Base-by-base conservation (phyloP, 2,797 vertebrate species). In the Gadopsis marmoratus region DNA sequence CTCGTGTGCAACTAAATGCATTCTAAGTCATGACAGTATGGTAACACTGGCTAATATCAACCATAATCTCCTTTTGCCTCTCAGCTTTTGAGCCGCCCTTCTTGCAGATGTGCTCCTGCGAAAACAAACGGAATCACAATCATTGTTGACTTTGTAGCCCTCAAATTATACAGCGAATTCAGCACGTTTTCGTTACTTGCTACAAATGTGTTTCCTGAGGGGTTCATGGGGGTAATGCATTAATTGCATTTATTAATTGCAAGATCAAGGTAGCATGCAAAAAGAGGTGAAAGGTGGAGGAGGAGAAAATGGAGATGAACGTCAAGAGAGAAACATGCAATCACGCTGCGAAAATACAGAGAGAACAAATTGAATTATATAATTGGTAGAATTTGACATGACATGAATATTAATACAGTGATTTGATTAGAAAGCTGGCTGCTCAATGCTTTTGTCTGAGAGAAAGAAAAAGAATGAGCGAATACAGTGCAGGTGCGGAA, bases 221-320 rank as follows among this genome's bases (percentile, higher is more conserved):
- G 50, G 71, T 39, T 72, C 41, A 45, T 0, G 5, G 5, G 62
- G 51, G 9, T 56, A 51, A 74, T 62, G 17, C 10, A 59, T 66
- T 55, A 29, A 73, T 55, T 73, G 26, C 35, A 54, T 72, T 78
- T 61, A 64, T 71, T 76, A 76, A 81, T 76, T 61, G 55, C 35
- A 19, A 59, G 29, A 61, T 79, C 54, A 61, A 31, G 19, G 51
- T 50, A 0, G 4, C 31, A 47, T 64, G 56, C 65, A 66, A 63
- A 66, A 63, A 68, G 48, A 71, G 39, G 50, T 17, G 7, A 65
- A 55, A 61, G 48, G 47, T 77, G 37, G n/a, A 37, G 33, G 64
- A n/a, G 7, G 12, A 43, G 14, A 19, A 43, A n/a, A 37, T 12
- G 17, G 29, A 53, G 23, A 31, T 43, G 29, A 59, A 29, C 7